These are phyloP conservation scores for Clunio marinus DNA, from an alignment of 2,888 invertebrate genomes.

Conservation along the genomic window DNA sequence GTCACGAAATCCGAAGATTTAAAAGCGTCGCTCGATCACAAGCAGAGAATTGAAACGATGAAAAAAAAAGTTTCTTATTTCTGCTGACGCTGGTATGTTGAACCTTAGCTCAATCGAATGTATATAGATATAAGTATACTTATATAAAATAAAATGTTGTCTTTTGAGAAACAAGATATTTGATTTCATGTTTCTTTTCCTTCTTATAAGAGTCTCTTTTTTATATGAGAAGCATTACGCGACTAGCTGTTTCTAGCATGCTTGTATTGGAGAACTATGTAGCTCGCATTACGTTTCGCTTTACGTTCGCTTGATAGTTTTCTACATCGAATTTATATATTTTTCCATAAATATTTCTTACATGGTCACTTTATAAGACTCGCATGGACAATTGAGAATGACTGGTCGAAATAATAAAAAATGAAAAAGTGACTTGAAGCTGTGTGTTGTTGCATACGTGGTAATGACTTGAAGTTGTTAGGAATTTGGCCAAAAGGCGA, in stretches of 20 bases:
- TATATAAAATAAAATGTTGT: conserved; percentile 17
- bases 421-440: background rate
- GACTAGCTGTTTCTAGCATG: conserved; percentile 2
- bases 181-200: conserved; percentile 9
- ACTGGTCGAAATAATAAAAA: background rate
- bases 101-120: conserved; percentile 17
- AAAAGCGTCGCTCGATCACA: conserved; percentile 9
- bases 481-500: conserved; percentile 24
- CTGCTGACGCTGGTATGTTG: conserved; percentile 35
- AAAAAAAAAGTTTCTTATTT: conserved; percentile 25
- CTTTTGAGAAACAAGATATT: conserved; percentile 14
- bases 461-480: conserved; percentile 14
- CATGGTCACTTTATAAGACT: conserved; percentile 6
- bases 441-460: conserved; percentile 7
- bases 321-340: conserved; percentile 11
- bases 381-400: background rate
- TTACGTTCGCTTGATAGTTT: conserved; percentile 22
- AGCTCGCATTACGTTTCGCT: conserved; percentile 7
- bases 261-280: conserved; percentile 1
- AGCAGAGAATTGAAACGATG: background rate
- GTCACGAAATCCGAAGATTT: conserved; percentile 33
- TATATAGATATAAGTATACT: no score
- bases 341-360: conserved; percentile 2
- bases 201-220: background rate
- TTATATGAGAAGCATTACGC: conserved; percentile 14